Base-by-base conservation (phyloP, 2,888 invertebrate genomes). In the Lasioglossum malachurum region DNA sequence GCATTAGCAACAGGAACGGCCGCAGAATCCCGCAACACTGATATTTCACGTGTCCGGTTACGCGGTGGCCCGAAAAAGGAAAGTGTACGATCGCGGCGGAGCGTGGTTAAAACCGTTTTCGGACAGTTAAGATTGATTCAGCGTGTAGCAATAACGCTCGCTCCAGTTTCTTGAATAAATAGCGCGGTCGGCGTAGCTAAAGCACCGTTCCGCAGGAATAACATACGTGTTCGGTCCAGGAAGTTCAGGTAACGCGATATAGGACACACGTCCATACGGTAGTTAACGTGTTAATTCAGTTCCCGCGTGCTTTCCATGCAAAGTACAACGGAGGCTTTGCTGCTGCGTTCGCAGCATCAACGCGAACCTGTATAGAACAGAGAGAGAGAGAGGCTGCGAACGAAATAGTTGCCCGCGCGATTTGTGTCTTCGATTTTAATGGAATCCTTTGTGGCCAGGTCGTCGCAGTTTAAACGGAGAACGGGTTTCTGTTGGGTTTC, bases 211-310 rank as follows among this genome's bases (percentile, higher is more conserved):
- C 71, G 38, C 53, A 49, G 78, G 53, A 78, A 78, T 72, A 72
- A 78, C 27, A 78, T 27, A 27, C 14, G 41, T 16, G 71, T 69
- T 41, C 41, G 14, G 41, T 38, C 27, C 69, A 10, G 27, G 19
- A 12, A 41, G 53, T 38, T 49, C 23, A 41, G 41, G 35, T 78
- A 72, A 72, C 53, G 27, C 41, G 53, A 72, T 71, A 78, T 69
- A 31, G 49, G 71, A 53, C 78, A 72, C 71, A 14, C 72, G 78
- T 53, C 78, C 41, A 53, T 78, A 38, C 78, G 27, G 53, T 72
- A 69, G 78, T 78, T 78, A 78, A 71, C 78, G 78, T 72, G 78
- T 78, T 78, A 78, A 72, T 78, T 78, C 78, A 49, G 78, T 78
- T 41, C 71, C 4, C 53, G 38, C 53, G 38, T 16, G 67, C 53